These are phyloP conservation scores for Dryoscopus gambensis DNA, from an alignment of 2,113 vertebrate genomes.

Conservation along the genomic window DNA sequence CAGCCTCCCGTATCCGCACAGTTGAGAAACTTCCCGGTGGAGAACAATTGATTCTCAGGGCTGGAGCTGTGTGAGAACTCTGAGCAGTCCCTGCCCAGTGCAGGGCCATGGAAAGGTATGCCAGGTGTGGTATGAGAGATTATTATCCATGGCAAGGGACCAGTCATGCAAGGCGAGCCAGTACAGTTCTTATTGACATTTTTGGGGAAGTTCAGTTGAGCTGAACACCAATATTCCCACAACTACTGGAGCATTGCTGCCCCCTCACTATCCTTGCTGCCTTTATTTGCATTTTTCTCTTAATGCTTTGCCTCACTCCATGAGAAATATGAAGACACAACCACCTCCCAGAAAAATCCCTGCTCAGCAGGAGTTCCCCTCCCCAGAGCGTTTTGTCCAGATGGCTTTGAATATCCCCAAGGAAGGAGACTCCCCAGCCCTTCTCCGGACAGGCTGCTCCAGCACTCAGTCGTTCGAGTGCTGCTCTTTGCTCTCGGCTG, in stretches of 20 bases:
- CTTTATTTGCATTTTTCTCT: neutral
- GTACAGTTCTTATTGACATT: neutral
- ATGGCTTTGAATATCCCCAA: neutral
- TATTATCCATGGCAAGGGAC: neutral
- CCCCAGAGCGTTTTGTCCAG: neutral
- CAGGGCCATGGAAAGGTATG: neutral
- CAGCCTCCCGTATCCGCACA: neutral
- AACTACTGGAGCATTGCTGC: neutral
- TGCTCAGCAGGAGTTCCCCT: accelerated
- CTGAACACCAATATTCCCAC: neutral
- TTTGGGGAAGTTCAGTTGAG: neutral
- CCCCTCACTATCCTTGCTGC: neutral
- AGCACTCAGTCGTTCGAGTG: accelerated
- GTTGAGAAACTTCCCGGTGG: neutral
- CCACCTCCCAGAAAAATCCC: neutral
- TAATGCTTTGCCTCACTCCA: neutral
- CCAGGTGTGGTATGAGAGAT: neutral
- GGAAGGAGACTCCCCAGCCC: neutral
- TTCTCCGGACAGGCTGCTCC: neutral
- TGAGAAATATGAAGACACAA: neutral
- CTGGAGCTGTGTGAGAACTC: neutral
- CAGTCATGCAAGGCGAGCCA: neutral
- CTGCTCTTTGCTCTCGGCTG: neutral
- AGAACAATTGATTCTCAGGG: neutral
- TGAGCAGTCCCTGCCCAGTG: neutral